Evolutionary conservation across 2,113 vertebrate species (phyloP).

Genomic region (Melanocharis versteri): DNA sequence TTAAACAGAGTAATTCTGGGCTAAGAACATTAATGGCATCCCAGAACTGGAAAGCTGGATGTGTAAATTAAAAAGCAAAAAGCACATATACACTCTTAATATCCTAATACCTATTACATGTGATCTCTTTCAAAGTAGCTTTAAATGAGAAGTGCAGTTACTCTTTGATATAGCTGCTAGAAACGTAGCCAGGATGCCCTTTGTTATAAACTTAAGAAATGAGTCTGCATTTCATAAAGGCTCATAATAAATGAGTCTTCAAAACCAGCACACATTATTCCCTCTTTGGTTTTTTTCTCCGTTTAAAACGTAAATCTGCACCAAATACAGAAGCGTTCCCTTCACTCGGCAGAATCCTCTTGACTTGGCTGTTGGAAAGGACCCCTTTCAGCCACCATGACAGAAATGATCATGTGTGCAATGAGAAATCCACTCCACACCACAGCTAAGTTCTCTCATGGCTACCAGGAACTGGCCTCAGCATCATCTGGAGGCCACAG

Average conservation of each 20-base stretch:
- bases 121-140: constrained; percentile 49
- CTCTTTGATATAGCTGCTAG: constrained; percentile 13
- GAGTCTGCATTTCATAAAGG: background rate
- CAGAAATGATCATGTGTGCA: accelerated
- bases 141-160: constrained; percentile 3
- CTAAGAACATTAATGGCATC: constrained; percentile 56
- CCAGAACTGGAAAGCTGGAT: constrained; percentile 33
- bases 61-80: constrained; percentile 58
- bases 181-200: background rate
- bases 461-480: background rate
- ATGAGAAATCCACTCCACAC: background rate
- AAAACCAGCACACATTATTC: background rate
- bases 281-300: background rate
- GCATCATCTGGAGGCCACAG: background rate
- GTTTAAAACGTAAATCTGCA: background rate
- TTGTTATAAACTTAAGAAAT: constrained; percentile 9
- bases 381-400: background rate
- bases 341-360: background rate
- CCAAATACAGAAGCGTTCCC: background rate
- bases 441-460: background rate
- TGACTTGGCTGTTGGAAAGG: background rate
- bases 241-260: background rate
- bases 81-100: constrained; percentile 25
- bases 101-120: constrained; percentile 44
- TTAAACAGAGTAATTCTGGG: constrained; percentile 19